Evolutionary conservation across 2,888 invertebrate genomes (phyloP).

Genomic region (Ichneumon xanthorius): DNA sequence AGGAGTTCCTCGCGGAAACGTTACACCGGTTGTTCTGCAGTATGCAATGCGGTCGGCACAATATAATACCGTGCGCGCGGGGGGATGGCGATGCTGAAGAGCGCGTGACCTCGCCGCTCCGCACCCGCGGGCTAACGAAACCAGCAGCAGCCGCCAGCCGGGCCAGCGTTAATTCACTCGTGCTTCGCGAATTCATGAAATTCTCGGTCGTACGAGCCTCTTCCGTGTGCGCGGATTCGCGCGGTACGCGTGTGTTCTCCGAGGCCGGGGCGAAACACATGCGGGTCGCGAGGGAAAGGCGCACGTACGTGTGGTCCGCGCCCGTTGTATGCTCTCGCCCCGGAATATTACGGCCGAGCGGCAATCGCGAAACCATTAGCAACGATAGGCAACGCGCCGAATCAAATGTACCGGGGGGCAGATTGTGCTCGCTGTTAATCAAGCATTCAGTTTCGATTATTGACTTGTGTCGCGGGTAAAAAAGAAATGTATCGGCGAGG

Average conservation of each 20-base stretch:
- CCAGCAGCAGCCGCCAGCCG: slow-evolving; percentile 10
- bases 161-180: slow-evolving; percentile 58
- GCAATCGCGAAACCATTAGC: slow-evolving; percentile 53
- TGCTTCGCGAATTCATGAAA: slow-evolving; percentile 62
- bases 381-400: slow-evolving; percentile 21
- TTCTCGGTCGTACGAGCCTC: slow-evolving; percentile 38
- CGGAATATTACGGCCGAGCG: slow-evolving; percentile 39
- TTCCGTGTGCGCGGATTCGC: neutral
- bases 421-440: slow-evolving; percentile 45
- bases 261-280: slow-evolving; percentile 1
- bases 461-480: neutral
- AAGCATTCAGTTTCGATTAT: slow-evolving; percentile 12
- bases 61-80: neutral
- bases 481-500: neutral
- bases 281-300: neutral
- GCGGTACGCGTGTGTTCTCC: neutral
- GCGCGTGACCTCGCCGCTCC: slow-evolving; percentile 38
- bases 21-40: slow-evolving; percentile 7
- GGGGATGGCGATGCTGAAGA: slow-evolving; percentile 9
- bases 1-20: neutral
- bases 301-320: neutral
- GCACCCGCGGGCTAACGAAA: slow-evolving; percentile 50
- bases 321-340: slow-evolving; percentile 13
- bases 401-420: slow-evolving; percentile 34
- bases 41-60: slow-evolving; percentile 13